phyloP scores from a whole-genome alignment of 2,888 invertebrate species.

The Leptopilina myrica region DNA sequence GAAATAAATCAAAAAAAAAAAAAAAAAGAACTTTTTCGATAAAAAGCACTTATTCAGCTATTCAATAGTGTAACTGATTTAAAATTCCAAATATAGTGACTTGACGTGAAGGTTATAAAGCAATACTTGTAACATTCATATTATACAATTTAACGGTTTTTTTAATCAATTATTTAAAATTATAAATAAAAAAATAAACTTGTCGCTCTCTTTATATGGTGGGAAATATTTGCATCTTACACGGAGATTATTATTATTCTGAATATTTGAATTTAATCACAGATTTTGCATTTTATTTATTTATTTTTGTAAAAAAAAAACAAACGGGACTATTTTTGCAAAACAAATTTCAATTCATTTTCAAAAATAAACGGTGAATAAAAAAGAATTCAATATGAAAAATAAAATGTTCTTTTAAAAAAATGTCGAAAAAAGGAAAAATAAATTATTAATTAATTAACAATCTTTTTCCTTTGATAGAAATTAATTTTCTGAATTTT shows the following conservation, averaged over 20 bases:
- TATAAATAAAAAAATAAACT: neutral
- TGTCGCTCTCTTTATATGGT: neutral
- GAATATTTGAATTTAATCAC: neutral
- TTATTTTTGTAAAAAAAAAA: too few relatives aligned
- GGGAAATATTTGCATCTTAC: neutral
- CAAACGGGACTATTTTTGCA: too few relatives aligned
- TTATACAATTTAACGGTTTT: neutral
- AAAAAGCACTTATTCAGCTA: conserved; percentile 6
- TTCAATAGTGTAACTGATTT: neutral
- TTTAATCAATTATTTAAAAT: neutral
- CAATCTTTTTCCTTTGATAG: too few relatives aligned
- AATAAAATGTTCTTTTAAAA: neutral
- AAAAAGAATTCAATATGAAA: neutral
- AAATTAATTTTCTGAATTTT: neutral
- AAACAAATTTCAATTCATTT: too few relatives aligned
- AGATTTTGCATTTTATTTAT: too few relatives aligned
- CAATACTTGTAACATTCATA: neutral
- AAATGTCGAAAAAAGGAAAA: too few relatives aligned
- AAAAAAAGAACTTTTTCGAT: neutral
- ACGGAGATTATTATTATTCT: neutral
- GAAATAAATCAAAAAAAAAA: neutral
- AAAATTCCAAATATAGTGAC: conserved; percentile 13
- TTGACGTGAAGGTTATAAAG: neutral
- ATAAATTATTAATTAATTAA: too few relatives aligned
- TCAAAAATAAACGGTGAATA: too few relatives aligned